Conservation (phyloP, 2,888 invertebrate genomes). For the Hermodice carunculata region DNA sequence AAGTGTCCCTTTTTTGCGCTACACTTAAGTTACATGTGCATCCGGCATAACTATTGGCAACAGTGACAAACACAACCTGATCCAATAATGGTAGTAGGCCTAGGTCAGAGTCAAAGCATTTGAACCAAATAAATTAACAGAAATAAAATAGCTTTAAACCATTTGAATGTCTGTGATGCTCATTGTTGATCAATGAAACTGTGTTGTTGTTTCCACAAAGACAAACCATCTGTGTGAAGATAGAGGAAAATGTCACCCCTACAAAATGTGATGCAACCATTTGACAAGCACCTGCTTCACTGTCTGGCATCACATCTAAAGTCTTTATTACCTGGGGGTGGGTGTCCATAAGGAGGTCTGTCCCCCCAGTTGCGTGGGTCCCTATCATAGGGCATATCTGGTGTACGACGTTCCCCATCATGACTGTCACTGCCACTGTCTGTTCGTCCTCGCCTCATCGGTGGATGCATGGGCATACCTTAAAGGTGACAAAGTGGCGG, state of each 20-base stretch:
- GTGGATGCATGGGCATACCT: slow-evolving; percentile 65
- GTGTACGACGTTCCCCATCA: slow-evolving; percentile 53
- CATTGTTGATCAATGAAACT: neutral
- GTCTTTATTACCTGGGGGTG: slow-evolving; percentile 44
- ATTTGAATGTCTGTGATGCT: too few relatives aligned
- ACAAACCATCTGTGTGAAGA: neutral
- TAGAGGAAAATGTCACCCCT: neutral
- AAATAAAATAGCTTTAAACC: too few relatives aligned
- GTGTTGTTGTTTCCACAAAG: neutral
- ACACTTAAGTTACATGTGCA: too few relatives aligned
- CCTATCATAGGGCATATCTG: slow-evolving; percentile 49
- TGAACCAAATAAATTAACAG: too few relatives aligned
- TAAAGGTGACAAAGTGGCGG: neutral
- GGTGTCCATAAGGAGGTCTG: slow-evolving; percentile 46
- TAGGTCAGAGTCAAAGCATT: too few relatives aligned
- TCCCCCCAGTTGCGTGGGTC: slow-evolving; percentile 49
- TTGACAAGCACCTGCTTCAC: too few relatives aligned
- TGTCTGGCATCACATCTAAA: too few relatives aligned
- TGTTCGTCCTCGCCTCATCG: slow-evolving; percentile 49
- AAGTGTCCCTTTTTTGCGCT: too few relatives aligned
- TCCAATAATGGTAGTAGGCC: too few relatives aligned
- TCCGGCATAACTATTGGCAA: too few relatives aligned
- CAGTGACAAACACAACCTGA: too few relatives aligned
- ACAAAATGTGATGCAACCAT: neutral
- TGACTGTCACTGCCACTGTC: slow-evolving; percentile 61